Conservation (phyloP, 2,888 invertebrate genomes). For the Arge pagana region DNA sequence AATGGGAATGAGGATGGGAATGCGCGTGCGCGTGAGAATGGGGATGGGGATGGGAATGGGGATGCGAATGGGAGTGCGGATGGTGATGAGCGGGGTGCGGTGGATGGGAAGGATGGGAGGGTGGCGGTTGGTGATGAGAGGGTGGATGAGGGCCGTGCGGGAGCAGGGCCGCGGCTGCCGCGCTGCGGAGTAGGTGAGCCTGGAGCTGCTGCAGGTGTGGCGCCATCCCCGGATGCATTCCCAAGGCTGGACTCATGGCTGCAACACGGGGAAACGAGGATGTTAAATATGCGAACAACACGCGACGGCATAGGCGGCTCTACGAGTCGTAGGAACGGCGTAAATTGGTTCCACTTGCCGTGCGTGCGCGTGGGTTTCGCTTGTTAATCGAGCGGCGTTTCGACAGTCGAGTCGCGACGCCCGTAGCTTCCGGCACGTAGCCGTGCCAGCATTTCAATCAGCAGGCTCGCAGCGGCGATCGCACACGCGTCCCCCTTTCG, state of each 20-base stretch:
- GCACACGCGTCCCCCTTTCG: not conserved
- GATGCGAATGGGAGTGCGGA: conserved; percentile 25
- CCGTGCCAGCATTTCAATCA: conserved; percentile 48
- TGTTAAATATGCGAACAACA: conserved; percentile 22
- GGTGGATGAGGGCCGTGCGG: conserved; percentile 62
- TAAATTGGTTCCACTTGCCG: conserved; percentile 5
- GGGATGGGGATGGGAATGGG: conserved; percentile 33
- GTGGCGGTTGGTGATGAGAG: conserved; percentile 10
- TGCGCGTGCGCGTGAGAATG: conserved; percentile 47
- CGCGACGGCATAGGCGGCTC: not conserved
- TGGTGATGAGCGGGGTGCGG: conserved; percentile 11
- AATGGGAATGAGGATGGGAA: conserved; percentile 45
- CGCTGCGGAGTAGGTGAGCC: conserved; percentile 78
- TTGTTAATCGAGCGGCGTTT: conserved; percentile 35
- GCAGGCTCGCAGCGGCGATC: not conserved
- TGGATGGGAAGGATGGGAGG: conserved; percentile 17
- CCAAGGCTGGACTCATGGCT: conserved; percentile 85
- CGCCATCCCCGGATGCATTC: conserved; percentile 66
- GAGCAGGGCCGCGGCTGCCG: conserved; percentile 60
- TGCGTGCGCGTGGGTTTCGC: not conserved
- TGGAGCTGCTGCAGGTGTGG: conserved; percentile 75
- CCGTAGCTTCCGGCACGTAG: conserved; percentile 48
- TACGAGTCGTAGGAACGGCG: not conserved
- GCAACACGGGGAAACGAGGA: conserved; percentile 47
- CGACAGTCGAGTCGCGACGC: conserved; percentile 35